Conservation (phyloP, 2,888 invertebrate genomes). For the Drosophila melanosoma region DNA sequence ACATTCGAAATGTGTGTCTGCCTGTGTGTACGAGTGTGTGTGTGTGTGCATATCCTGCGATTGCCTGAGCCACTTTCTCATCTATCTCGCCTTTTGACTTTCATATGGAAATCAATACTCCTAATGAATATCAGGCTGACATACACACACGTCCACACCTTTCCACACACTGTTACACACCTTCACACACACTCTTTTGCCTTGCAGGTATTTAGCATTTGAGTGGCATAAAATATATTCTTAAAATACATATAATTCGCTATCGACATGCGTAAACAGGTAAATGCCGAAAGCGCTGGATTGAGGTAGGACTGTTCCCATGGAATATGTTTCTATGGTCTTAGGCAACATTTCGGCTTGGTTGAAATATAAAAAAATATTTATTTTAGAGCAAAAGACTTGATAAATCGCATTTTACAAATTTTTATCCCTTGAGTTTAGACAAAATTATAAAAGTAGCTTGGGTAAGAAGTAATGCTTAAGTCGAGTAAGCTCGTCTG, state of each 20-base stretch:
- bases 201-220: conserved; percentile 28
- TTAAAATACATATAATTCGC: conserved; percentile 51
- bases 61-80: conserved; percentile 13
- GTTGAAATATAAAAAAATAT: not conserved
- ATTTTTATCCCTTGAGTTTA: not conserved
- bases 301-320: not conserved
- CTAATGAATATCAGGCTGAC: conserved; percentile 73
- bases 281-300: not conserved
- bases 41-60: conserved; percentile 32
- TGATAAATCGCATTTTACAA: not conserved
- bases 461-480: not conserved
- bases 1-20: conserved; percentile 24
- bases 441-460: not conserved
- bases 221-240: conserved; percentile 38
- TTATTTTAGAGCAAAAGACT: not conserved
- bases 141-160: conserved; percentile 1
- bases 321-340: not conserved
- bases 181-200: not conserved
- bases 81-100: conserved; percentile 34
- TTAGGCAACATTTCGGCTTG: no score
- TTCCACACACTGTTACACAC: not conserved
- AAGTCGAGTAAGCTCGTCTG: not conserved
- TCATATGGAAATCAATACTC: conserved; percentile 76
- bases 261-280: conserved; percentile 21
- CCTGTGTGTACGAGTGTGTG: not conserved